A percentile compares a stretch with the other conserved stretches of the same genome.
phyloP scores from a whole-genome alignment of 1,140 invertebrate species.

The Caenorhabditis brenneri region DNA sequence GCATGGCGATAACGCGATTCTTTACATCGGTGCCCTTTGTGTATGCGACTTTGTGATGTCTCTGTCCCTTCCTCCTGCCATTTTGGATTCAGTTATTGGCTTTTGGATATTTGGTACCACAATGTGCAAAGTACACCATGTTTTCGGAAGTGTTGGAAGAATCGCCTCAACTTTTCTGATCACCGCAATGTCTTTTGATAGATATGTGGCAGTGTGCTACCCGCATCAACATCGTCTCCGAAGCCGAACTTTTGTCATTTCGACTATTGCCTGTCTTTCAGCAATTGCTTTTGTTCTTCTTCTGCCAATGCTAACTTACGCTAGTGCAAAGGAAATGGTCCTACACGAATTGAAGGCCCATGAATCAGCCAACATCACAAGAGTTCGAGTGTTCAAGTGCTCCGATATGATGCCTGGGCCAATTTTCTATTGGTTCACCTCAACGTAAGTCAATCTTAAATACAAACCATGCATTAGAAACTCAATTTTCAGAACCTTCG shows the following conservation, averaged over 20 bases:
- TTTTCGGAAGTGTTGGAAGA: constrained; percentile 67
- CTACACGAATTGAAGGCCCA: constrained; percentile 62
- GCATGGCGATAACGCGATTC: constrained; percentile 65
- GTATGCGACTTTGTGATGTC: constrained; percentile 69
- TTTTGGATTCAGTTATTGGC: constrained; percentile 68
- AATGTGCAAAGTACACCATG: constrained; percentile 68
- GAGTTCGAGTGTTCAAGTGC: constrained; percentile 69
- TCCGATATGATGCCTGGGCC: constrained; percentile 66
- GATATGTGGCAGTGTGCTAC: constrained; percentile 73
- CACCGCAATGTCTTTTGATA: constrained; percentile 73
- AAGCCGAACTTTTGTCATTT: constrained; percentile 55
- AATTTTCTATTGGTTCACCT: constrained; percentile 70
- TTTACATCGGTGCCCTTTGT: constrained; percentile 68
- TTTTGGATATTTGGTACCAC: constrained; percentile 70
- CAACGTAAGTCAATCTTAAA: constrained; percentile 46
- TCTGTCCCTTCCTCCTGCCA: constrained; percentile 67
- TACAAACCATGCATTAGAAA: constrained; percentile 61
- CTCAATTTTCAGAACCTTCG: constrained; percentile 44
- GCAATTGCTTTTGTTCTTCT: constrained; percentile 66
- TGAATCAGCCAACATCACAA: constrained; percentile 62
- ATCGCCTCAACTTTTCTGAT: constrained; percentile 73
- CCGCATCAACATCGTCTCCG: constrained; percentile 69
- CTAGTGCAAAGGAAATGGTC: constrained; percentile 66
- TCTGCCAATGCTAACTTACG: constrained; percentile 68
- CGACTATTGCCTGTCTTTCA: constrained; percentile 60